These are phyloP conservation scores for Eulimnadia texana DNA, from an alignment of 1,140 invertebrate genomes.

Conservation along the genomic window DNA sequence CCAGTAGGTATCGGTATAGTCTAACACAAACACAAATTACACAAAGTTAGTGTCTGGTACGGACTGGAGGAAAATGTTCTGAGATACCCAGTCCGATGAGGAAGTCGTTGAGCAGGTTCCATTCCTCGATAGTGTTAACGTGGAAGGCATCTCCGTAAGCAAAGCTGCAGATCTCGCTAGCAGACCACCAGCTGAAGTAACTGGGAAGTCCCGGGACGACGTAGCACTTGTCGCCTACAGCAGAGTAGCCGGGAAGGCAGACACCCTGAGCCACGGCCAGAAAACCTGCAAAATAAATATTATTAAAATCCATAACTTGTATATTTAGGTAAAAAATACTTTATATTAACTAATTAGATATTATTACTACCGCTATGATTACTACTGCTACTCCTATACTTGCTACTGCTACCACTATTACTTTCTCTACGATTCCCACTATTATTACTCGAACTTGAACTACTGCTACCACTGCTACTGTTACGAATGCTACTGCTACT, in stretches of 20 bases:
- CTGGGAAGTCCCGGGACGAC: slow-evolving; percentile 9
- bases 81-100: slow-evolving; percentile 15
- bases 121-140: neutral
- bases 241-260: neutral
- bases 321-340: neutral
- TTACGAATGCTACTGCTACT: too few species aligned
- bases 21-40: neutral
- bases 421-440: too few species aligned
- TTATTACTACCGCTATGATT: too few species aligned
- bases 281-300: neutral
- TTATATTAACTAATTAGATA: neutral
- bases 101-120: slow-evolving; percentile 9
- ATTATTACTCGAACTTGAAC: too few species aligned
- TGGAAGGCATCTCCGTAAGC: slow-evolving; percentile 1
- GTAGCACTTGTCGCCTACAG: neutral
- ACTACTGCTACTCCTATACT: too few species aligned
- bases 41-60: neutral
- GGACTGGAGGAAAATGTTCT: neutral
- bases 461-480: too few species aligned
- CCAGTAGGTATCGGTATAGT: slow-evolving; percentile 10
- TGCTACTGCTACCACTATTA: too few species aligned
- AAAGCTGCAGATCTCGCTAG: slow-evolving; percentile 10
- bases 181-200: slow-evolving; percentile 1
- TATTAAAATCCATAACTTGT: neutral
- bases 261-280: neutral